A percentile compares a stretch with the other conserved stretches of the same genome.
phyloP scores from a whole-genome alignment of 2,113 vertebrate genomes.

The Tupaia chinensis region DNA sequence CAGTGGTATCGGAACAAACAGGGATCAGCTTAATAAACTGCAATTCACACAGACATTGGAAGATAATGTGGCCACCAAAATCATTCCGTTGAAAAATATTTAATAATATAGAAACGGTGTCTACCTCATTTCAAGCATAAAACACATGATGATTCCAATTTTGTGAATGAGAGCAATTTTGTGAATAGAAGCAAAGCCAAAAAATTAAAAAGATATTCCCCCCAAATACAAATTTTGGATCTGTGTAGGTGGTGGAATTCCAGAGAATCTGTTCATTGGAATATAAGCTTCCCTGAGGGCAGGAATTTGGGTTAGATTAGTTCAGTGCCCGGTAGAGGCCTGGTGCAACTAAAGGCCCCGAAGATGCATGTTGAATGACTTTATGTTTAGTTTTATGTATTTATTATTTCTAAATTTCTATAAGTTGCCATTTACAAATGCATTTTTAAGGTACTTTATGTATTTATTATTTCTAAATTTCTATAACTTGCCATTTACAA shows the following conservation, averaged over 20 bases:
- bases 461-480: background rate
- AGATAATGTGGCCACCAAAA: background rate
- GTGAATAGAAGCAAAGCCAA: background rate
- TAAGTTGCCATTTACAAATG: background rate
- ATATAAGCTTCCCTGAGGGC: background rate
- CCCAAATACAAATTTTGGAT: background rate
- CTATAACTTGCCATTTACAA: background rate
- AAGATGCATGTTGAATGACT: background rate
- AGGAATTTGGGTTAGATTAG: background rate
- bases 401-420: background rate
- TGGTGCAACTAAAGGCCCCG: background rate
- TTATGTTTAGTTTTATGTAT: background rate
- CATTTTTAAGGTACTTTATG: background rate
- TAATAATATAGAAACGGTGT: background rate
- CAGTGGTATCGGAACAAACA: background rate
- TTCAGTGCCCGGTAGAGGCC: background rate
- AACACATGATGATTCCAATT: background rate
- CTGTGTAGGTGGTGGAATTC: background rate
- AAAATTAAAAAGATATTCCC: background rate
- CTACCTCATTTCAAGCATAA: background rate
- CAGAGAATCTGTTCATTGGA: background rate
- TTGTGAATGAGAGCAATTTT: background rate
- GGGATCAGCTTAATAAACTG: background rate
- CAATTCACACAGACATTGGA: background rate
- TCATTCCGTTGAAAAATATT: background rate